Base-by-base conservation (phyloP, 2,113 vertebrate genomes). In the Cariama cristata region DNA sequence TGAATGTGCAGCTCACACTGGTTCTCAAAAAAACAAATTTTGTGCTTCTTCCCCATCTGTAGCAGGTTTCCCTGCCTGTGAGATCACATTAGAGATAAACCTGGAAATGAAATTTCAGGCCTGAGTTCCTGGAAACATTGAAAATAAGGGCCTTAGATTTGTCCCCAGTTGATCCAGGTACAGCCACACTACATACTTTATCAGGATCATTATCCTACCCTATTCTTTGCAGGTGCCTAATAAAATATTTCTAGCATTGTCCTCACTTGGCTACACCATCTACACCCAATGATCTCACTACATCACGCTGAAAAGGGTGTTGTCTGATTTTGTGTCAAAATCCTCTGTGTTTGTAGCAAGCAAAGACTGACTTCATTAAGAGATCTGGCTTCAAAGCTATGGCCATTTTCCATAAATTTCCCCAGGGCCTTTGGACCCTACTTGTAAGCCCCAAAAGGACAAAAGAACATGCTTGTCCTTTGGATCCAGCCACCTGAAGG, bases 31-130 rank as follows among this genome's bases (percentile, higher is more conserved):
- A 88, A 92, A 24, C 27, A 74, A 56, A 76, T 86, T 86, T 44
- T 76, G 18, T 76, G 86, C 53, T 93, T 63, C 32, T 18, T 93
- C 45, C 32, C 77, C 55, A 77, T 53, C 73, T 87, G 59, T 60
- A 91, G 33, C 40, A 74, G 10, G 59, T 81, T 90, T 85, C n/a
- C n/a, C 13, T 95, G 80, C 13, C 68, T 47, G 47, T 33, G 64
- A 89, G 64, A 96, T 89, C 72, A 35, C 5, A 4, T 59, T 75
- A 81, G 38, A 89, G 68, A 87, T 91, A 96, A 89, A 84, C 40
- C 72, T 94, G 86, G 68, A 91, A 96, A 94, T 89, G 18, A 94
- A 96, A 93, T 91, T 89, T 84, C 72, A 52, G 91, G 94, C 56
- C 64, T 89, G 68, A 81, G 63, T 91, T 76, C 55, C 56, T 87